Conservation (phyloP, 2,113 vertebrate genomes). For the Turdus rufiventris region DNA sequence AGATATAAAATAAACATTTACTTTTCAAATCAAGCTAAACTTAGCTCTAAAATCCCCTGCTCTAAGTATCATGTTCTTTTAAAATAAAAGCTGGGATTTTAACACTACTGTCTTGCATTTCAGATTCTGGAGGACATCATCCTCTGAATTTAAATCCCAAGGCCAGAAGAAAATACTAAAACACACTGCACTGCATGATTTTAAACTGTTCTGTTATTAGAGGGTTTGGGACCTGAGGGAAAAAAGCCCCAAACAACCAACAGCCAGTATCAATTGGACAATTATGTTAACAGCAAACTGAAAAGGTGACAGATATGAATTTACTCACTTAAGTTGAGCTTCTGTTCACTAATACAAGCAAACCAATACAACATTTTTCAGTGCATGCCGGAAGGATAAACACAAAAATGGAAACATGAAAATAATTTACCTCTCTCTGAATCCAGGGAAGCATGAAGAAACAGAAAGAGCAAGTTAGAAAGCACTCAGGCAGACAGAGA, state of each 20-base stretch:
- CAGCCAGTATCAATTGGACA: background rate
- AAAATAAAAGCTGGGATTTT: background rate
- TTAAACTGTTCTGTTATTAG: background rate
- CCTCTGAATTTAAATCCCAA: background rate
- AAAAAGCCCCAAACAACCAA: accelerated
- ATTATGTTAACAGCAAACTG: background rate
- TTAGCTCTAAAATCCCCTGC: background rate
- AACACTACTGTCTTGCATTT: background rate
- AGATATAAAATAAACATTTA: background rate
- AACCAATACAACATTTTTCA: background rate
- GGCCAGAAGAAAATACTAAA: background rate
- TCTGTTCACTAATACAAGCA: background rate
- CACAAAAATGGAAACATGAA: constrained; percentile 22
- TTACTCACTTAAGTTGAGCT: background rate
- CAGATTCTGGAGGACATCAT: background rate
- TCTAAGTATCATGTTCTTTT: background rate
- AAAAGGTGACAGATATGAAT: background rate
- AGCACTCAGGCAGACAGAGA: background rate
- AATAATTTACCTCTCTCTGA: constrained; percentile 87
- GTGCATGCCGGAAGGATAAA: constrained; percentile 9
- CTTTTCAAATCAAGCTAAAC: background rate
- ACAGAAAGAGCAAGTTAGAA: constrained; percentile 76
- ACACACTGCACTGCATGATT: accelerated
- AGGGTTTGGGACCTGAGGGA: background rate
- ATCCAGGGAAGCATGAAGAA: constrained; percentile 80